phyloP scores from a whole-genome alignment of 2,888 invertebrate genomes.

The Malthinus flaveolus region DNA sequence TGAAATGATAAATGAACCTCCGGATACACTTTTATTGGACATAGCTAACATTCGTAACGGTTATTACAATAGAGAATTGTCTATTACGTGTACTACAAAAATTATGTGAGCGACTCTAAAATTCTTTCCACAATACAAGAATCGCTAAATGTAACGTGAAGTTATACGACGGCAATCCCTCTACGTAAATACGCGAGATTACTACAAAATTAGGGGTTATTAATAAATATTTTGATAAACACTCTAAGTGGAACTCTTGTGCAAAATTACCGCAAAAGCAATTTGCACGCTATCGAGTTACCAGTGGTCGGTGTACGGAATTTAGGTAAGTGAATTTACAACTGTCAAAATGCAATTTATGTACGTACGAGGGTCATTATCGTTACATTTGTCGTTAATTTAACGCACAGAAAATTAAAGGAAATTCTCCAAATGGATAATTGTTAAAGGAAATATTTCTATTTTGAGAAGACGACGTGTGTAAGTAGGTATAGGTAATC shows the following conservation, averaged over 20 bases:
- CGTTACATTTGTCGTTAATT: too few species aligned
- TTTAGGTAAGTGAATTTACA: too few species aligned
- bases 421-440: too few species aligned
- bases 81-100: conserved; percentile 9
- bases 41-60: conserved; percentile 14
- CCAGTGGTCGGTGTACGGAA: too few species aligned
- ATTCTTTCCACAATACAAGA: not conserved
- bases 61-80: conserved; percentile 19
- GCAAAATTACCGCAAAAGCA: too few species aligned
- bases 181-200: too few species aligned
- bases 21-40: conserved; percentile 18
- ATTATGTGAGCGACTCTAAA: conserved; percentile 8
- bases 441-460: too few species aligned
- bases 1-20: conserved; percentile 13
- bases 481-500: conserved; percentile 17
- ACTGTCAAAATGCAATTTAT: too few species aligned
- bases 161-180: not conserved
- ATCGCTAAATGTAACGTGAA: not conserved
- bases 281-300: too few species aligned
- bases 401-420: too few species aligned
- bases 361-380: too few species aligned
- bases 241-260: conserved; percentile 9
- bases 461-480: not conserved
- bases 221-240: conserved; percentile 12
- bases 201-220: not conserved